These are phyloP conservation scores for Leptosomus discolor DNA, from an alignment of 2,113 vertebrate genomes.

Conservation along the genomic window DNA sequence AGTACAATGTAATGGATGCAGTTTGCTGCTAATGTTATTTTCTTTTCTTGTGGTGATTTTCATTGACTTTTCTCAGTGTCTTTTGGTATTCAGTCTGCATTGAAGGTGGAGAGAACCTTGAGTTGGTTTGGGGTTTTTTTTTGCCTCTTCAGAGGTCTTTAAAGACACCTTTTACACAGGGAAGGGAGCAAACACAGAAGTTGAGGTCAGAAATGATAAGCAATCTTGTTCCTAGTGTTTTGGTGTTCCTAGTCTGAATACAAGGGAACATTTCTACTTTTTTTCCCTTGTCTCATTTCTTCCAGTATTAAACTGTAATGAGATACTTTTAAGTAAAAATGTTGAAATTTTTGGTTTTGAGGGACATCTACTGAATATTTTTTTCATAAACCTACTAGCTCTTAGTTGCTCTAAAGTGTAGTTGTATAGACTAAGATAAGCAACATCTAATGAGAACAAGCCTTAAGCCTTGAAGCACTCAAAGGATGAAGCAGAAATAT, in stretches of 20 bases:
- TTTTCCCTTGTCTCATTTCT: background rate
- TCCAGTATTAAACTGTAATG: background rate
- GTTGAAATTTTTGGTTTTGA: background rate
- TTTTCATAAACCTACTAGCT: background rate
- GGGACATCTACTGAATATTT: background rate
- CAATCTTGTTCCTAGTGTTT: background rate
- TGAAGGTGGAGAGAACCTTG: background rate
- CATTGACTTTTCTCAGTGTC: background rate
- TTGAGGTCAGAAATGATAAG: background rate
- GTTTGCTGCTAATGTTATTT: background rate
- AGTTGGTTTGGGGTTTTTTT: background rate
- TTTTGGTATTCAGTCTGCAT: background rate
- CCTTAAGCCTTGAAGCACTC: background rate
- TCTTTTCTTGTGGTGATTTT: background rate
- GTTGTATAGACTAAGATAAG: background rate
- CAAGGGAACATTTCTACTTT: background rate
- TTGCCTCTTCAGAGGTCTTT: background rate
- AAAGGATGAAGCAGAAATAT: background rate
- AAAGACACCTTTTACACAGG: background rate
- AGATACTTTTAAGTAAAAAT: background rate
- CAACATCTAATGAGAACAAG: background rate
- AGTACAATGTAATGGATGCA: background rate
- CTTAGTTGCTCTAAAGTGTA: background rate
- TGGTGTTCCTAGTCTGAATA: background rate
- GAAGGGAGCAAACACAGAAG: background rate